phyloP scores from a whole-genome alignment of 1,140 invertebrate genomes.

The Zaprionus vittiger region DNA sequence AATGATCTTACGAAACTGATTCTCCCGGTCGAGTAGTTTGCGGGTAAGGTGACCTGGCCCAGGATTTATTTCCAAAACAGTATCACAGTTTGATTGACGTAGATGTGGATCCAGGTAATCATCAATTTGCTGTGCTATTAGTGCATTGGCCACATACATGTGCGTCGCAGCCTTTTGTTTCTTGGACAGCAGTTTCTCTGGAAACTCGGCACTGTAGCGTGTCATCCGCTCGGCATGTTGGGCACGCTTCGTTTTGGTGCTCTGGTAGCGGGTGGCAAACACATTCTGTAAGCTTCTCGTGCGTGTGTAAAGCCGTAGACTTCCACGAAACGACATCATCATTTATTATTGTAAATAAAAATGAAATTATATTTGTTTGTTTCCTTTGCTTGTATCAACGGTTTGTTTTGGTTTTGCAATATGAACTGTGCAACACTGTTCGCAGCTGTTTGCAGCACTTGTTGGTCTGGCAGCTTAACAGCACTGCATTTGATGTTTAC shows the following conservation, averaged over 20 bases:
- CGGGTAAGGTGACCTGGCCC: slow-evolving; percentile 85
- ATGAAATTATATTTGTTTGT: background rate
- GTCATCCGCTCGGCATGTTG: slow-evolving; percentile 39
- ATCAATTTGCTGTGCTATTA: slow-evolving; percentile 84
- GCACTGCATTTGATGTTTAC: background rate
- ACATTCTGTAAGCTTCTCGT: slow-evolving; percentile 13
- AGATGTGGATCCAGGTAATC: slow-evolving; percentile 70
- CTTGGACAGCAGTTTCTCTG: slow-evolving; percentile 67
- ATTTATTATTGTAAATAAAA: slow-evolving; percentile 12
- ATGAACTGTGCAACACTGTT: slow-evolving; percentile 30
- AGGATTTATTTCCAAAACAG: slow-evolving; percentile 86
- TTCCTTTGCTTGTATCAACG: background rate
- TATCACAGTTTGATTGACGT: slow-evolving; percentile 69
- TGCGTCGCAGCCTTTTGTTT: slow-evolving; percentile 64
- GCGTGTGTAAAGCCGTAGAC: slow-evolving; percentile 27
- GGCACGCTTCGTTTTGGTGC: slow-evolving; percentile 50
- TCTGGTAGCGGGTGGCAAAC: slow-evolving; percentile 24
- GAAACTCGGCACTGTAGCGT: slow-evolving; percentile 69
- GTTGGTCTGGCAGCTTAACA: background rate
- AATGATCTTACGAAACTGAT: slow-evolving; percentile 77
- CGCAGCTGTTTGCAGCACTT: slow-evolving; percentile 2
- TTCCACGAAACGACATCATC: slow-evolving; percentile 55
- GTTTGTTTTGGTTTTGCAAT: slow-evolving; percentile 54
- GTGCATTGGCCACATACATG: slow-evolving; percentile 73
- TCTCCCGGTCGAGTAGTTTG: slow-evolving; percentile 81